Conservation (phyloP, 2,797 vertebrate genomes). For the Galago senegalensis region DNA sequence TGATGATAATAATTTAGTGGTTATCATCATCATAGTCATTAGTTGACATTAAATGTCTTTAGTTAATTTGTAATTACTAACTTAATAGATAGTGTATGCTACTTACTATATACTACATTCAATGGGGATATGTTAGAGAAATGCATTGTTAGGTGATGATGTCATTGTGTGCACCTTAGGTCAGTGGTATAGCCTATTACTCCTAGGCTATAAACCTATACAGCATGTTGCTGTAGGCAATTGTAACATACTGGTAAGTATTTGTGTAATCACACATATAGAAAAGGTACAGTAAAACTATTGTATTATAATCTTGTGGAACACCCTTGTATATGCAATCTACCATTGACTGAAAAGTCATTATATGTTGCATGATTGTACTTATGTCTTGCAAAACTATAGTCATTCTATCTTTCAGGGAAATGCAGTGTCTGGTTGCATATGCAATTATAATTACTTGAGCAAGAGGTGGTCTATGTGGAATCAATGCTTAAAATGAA, state of each 20-base stretch:
- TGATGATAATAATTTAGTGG: not conserved
- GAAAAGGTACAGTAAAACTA: not conserved
- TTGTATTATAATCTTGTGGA: not conserved
- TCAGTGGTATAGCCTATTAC: not conserved
- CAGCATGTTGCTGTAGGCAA: not conserved
- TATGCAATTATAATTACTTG: constrained; percentile 14
- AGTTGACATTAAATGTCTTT: not conserved
- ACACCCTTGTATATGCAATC: not conserved
- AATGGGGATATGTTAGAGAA: not conserved
- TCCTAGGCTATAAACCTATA: not conserved
- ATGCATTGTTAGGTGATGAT: not conserved
- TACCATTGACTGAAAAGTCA: not conserved
- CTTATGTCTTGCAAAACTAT: not conserved
- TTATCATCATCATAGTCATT: not conserved
- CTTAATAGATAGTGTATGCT: not conserved
- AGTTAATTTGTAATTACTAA: not conserved
- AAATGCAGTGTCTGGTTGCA: not conserved
- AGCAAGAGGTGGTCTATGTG: not conserved
- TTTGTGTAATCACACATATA: not conserved
- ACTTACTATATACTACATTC: not conserved
- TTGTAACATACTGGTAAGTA: not conserved
- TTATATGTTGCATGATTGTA: not conserved
- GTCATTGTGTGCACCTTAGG: not conserved
- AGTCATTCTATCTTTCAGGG: not conserved
- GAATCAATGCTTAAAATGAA: constrained; percentile 24